Conservation (phyloP, 2,797 vertebrate species). For the Halcyon chelicuti region DNA sequence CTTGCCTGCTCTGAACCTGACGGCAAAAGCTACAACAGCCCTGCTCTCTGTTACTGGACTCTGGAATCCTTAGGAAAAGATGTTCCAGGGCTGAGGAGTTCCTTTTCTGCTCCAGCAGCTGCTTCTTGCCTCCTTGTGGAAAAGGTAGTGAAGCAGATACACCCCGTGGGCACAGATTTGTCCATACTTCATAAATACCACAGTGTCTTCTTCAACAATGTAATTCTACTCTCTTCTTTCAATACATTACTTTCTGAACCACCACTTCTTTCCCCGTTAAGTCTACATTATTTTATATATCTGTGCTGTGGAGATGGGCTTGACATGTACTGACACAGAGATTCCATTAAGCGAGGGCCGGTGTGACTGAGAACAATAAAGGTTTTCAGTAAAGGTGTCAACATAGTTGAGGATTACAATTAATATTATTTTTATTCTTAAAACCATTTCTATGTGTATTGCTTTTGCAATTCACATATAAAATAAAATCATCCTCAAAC, state of each 20-base stretch:
- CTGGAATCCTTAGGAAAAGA: background rate
- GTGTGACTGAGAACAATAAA: background rate
- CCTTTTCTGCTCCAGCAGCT: background rate
- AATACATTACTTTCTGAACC: background rate
- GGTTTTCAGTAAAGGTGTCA: background rate
- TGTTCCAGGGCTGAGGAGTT: background rate
- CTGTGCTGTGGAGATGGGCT: background rate
- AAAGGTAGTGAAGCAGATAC: background rate
- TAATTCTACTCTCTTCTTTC: background rate
- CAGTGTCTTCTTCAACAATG: background rate
- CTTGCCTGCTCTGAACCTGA: background rate
- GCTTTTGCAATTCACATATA: background rate
- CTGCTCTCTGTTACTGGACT: background rate
- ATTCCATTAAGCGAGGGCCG: background rate
- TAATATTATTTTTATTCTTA: background rate
- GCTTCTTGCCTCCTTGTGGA: background rate
- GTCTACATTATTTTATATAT: background rate
- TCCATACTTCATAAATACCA: background rate
- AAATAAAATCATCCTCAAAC: slow-evolving; percentile 18
- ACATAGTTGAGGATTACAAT: background rate
- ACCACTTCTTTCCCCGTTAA: background rate
- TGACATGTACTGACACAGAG: background rate
- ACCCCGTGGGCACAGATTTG: background rate
- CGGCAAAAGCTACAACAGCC: background rate
- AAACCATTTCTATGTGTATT: background rate